Evolutionary conservation across 2,888 invertebrate genomes (phyloP).

Genomic region (Flexamia atlantica): DNA sequence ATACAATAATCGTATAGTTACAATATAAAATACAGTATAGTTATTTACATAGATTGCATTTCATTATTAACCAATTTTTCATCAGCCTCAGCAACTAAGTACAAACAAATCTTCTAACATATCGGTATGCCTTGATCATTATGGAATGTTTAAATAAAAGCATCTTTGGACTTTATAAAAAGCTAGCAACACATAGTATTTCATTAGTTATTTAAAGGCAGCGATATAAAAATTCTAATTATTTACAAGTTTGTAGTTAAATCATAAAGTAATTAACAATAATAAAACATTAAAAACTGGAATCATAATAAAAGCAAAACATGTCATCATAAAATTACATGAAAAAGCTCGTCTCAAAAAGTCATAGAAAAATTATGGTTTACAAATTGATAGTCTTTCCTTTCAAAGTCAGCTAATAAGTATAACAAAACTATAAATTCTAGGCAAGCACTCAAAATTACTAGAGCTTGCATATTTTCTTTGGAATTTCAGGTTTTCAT

Average conservation of each 20-base stretch:
- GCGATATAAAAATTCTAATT: too few species aligned
- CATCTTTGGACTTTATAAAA: background rate
- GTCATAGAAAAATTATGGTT: too few species aligned
- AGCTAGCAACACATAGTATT: background rate
- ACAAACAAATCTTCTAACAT: background rate
- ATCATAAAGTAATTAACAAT: too few species aligned
- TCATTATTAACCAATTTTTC: background rate
- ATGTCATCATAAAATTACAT: too few species aligned
- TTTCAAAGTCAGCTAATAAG: background rate
- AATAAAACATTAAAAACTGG: too few species aligned
- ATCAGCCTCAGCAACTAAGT: conserved; percentile 18
- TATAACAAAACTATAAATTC: background rate
- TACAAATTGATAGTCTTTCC: too few species aligned
- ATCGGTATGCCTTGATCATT: background rate
- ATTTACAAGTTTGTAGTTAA: too few species aligned
- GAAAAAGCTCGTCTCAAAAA: too few species aligned
- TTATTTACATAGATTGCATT: conserved; percentile 10
- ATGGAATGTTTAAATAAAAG: conserved; percentile 3
- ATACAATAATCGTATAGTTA: conserved; percentile 9
- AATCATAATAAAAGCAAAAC: too few species aligned
- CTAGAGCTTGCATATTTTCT: background rate
- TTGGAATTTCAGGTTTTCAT: background rate
- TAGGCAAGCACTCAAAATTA: background rate
- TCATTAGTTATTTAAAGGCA: too few species aligned
- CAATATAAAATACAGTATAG: conserved; percentile 25